phyloP scores from a whole-genome alignment of 2,797 vertebrate species.

The Myotis vivesi region DNA sequence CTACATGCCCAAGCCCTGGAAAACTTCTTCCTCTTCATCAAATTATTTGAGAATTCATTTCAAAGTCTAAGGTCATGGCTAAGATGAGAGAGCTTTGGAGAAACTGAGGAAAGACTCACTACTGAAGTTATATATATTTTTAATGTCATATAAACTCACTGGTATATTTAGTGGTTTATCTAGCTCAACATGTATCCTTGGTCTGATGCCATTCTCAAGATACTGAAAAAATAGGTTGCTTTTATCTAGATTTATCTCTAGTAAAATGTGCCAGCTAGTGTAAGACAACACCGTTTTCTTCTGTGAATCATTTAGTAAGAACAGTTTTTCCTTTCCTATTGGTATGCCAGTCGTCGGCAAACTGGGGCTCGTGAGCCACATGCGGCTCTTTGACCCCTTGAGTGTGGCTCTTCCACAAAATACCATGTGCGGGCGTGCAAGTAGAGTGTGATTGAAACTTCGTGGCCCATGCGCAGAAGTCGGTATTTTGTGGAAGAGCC shows the following conservation, averaged over 20 bases:
- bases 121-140: not conserved
- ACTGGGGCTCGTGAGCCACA: too few relatives aligned
- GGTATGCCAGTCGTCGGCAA: not conserved
- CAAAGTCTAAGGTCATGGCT: slow-evolving; percentile 71
- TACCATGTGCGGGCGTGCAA: too few relatives aligned
- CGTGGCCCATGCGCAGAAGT: too few relatives aligned
- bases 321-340: not conserved
- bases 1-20: slow-evolving; percentile 63
- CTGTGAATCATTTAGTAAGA: not conserved
- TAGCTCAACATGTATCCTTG: not conserved
- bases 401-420: too few relatives aligned
- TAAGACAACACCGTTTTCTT: not conserved
- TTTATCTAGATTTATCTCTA: not conserved
- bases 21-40: slow-evolving; percentile 29
- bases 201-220: not conserved
- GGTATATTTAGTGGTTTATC: not conserved
- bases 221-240: not conserved
- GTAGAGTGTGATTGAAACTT: too few relatives aligned
- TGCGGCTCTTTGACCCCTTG: too few relatives aligned
- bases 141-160: not conserved
- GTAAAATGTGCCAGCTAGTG: not conserved
- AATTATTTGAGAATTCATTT: slow-evolving; percentile 73
- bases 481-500: too few relatives aligned
- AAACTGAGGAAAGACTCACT: slow-evolving; percentile 54
- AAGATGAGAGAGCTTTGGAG: slow-evolving; percentile 58